Evolutionary conservation across 2,888 invertebrate genomes (phyloP).

Genomic region (Barypeithes pellucidus): DNA sequence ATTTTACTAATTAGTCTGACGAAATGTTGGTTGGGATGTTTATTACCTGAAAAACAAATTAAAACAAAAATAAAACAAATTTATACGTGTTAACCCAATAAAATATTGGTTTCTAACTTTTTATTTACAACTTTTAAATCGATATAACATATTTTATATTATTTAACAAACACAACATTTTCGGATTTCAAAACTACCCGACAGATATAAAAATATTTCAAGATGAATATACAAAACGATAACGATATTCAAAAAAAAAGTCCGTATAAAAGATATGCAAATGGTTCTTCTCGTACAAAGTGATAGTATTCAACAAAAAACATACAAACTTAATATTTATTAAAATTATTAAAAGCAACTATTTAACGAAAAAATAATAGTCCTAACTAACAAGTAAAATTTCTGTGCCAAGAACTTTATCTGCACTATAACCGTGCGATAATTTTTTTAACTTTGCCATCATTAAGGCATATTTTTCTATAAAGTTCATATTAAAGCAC

Average conservation of each 20-base stretch:
- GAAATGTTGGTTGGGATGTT: too few relatives aligned
- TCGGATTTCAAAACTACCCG: constrained; percentile 35
- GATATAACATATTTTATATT: constrained; percentile 52
- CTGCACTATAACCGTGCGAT: too few relatives aligned
- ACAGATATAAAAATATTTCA: constrained; percentile 49
- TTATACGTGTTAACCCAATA: constrained; percentile 15
- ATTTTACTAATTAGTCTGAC: too few relatives aligned
- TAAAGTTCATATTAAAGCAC: too few relatives aligned
- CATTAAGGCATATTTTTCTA: too few relatives aligned
- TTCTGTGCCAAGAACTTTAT: background rate
- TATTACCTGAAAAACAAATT: too few relatives aligned
- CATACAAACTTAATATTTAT: constrained; percentile 9
- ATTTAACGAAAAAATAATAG: background rate
- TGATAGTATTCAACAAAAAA: constrained; percentile 30
- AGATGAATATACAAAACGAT: constrained; percentile 42
- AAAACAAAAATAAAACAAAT: constrained; percentile 10
- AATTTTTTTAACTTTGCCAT: too few relatives aligned
- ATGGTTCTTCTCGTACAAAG: constrained; percentile 14
- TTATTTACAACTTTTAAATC: constrained; percentile 47
- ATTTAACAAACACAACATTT: constrained; percentile 48
- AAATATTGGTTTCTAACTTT: constrained; percentile 40
- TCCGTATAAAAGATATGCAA: constrained; percentile 46
- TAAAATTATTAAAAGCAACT: background rate
- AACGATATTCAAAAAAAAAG: constrained; percentile 30
- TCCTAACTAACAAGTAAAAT: constrained; percentile 20